Evolutionary conservation across 1,140 invertebrate species (phyloP), one percentile per base, ranked within the genome.

Genomic region (Harlomillsia oculata): DNA sequence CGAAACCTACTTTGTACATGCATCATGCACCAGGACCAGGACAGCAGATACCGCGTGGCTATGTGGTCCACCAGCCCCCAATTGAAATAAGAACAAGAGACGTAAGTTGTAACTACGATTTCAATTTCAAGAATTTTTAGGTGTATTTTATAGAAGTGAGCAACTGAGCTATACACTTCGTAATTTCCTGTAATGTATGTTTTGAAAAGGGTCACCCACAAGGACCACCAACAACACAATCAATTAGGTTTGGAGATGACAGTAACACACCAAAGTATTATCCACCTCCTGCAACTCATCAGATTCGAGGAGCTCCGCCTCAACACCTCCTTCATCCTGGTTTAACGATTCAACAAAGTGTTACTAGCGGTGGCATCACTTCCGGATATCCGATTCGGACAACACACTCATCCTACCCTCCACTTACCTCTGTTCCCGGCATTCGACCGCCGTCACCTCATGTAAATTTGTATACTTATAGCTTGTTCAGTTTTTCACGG

Each of bases 341-440:
- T 13, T 23, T 64, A 8, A 28, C 50, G 1, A 57, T 64, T 32
- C 58, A 60, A 46, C 29, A n/a, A n/a, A n/a, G n/a, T n/a, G n/a
- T n/a, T n/a, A n/a, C 41, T 13, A 53, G 53, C 23, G 62, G 63
- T 23, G 51, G 63, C 20, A 64, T 64, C 14, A 64, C 63, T n/a
- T 61, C 59, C 3, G 63, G 63, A 2, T 64, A 59, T 51, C 63
- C 63, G 11, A 64, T 64, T 20, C 21, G 63, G 30, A 61, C 59
- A 4, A 53, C 55, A 39, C n/a, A n/a, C n/a, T n/a, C n/a, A n/a
- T n/a, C n/a, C n/a, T n/a, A n/a, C n/a, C 60, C 60, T 3, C 37
- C 46, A 5, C 49, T n/a, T 16, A 44, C 55, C 4, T 50, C 60
- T 14, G 58, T 48, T 40, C 60, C 58, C 48, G 45, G 41, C 3